Conservation (phyloP, 1,140 invertebrate species). For the Macrocentrus cingulum region DNA sequence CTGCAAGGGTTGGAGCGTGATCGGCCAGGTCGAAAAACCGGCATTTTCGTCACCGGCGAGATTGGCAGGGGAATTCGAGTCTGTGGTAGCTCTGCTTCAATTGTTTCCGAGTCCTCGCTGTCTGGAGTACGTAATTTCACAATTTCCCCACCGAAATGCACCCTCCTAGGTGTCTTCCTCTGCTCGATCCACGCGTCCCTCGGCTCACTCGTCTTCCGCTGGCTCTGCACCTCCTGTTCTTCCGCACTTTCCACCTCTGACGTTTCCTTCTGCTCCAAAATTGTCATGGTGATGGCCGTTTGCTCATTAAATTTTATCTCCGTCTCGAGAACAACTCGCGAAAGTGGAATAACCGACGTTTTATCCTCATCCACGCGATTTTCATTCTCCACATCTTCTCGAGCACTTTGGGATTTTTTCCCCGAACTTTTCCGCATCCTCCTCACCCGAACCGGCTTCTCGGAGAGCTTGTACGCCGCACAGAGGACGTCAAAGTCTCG, state of each 20-base stretch:
- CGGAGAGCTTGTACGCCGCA: constrained; percentile 64
- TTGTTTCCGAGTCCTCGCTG: constrained; percentile 62
- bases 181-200: constrained; percentile 29
- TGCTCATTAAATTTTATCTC: constrained; percentile 78
- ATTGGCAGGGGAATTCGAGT: constrained; percentile 55
- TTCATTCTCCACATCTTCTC: constrained; percentile 18
- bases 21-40: constrained; percentile 27
- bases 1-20: constrained; percentile 40
- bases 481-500: constrained; percentile 69
- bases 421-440: constrained; percentile 24
- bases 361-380: constrained; percentile 6
- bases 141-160: constrained; percentile 80
- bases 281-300: constrained; percentile 78
- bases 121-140: constrained; percentile 82
- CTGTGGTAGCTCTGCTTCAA: constrained; percentile 26
- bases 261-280: constrained; percentile 69
- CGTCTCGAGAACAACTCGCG: constrained; percentile 74
- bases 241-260: constrained; percentile 34
- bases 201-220: constrained; percentile 57
- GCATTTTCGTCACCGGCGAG: constrained; percentile 49
- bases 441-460: constrained; percentile 34
- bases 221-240: constrained; percentile 44
- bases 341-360: constrained; percentile 30
- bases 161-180: constrained; percentile 57
- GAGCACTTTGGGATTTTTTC: constrained; percentile 11